A percentile compares a stretch with the other conserved stretches of the same genome.
Evolutionary conservation across 2,888 invertebrate genomes (phyloP).

Genomic region (Heteromurus nitidus): DNA sequence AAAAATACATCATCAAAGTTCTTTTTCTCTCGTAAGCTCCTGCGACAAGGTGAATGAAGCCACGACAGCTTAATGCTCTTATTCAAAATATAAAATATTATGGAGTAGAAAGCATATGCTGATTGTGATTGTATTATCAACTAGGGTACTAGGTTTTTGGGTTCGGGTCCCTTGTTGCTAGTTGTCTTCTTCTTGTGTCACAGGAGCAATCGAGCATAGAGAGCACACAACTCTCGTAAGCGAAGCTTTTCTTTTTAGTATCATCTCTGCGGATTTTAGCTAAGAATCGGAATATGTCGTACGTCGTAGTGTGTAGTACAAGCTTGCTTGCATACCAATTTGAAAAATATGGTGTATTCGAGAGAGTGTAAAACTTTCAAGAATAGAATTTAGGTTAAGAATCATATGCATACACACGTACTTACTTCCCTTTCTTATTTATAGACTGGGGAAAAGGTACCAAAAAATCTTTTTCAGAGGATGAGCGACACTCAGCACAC

Average conservation of each 20-base stretch:
- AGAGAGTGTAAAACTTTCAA: conserved; percentile 23
- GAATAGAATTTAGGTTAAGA: conserved; percentile 60
- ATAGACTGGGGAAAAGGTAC: conserved; percentile 34
- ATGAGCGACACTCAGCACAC: too few species aligned
- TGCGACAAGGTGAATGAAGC: too few species aligned
- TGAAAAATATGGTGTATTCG: conserved; percentile 1
- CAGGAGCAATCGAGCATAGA: conserved; percentile 59
- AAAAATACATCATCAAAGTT: too few species aligned
- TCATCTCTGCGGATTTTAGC: background rate
- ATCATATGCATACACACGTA: conserved; percentile 30
- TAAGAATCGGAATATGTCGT: conserved; percentile 9
- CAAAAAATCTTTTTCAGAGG: background rate
- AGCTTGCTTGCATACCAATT: too few species aligned
- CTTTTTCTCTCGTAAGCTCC: too few species aligned
- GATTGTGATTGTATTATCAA: conserved; percentile 38
- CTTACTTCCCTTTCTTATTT: conserved; percentile 56
- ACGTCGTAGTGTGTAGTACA: too few species aligned
- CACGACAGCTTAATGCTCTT: background rate
- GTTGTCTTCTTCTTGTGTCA: conserved; percentile 43
- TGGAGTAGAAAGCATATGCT: conserved; percentile 22
- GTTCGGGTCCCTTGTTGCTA: conserved; percentile 48
- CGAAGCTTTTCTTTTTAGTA: conserved; percentile 26
- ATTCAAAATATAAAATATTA: background rate
- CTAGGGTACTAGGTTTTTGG: conserved; percentile 63
- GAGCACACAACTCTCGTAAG: too few species aligned